Evolutionary conservation across 2,888 invertebrate species (phyloP), one percentile per base, ranked within the genome.

Genomic region (Spodoptera littoralis): DNA sequence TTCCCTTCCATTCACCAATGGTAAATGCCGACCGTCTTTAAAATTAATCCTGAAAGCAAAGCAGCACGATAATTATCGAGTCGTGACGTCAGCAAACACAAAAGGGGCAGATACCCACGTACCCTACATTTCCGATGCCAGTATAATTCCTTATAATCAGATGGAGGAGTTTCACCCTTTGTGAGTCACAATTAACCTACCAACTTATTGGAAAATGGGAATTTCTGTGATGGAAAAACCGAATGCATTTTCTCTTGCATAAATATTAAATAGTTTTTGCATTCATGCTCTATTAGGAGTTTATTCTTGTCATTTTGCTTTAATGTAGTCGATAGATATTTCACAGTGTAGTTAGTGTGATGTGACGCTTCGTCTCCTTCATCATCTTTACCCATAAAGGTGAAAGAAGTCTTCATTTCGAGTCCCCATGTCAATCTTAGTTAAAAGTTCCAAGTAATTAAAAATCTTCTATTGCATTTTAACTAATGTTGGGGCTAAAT

Each of bases 171-270:
- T 27, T 52, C 46, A 42, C 65, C 69, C 65, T 51, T 12, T 13
- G 18, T 69, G 69, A 69, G 24, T 71, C 69, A 65, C 22, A 55
- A 9, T 36, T 36, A 36, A 12, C 3, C 8, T 41, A 24, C 11
- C 22, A 4, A 42, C 11, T 44, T 24, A 42, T 36, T 44, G 36
- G 36, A 9, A 9, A 43, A 22, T 42, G n/a, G 2, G 45, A 36
- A 22, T 18, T 54, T 43, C 47, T 4, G 12, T 18, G 6, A 27
- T 12, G 60, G 45, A n/a, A 59, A 65, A 53, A 43, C 55, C 71
- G 47, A 41, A 9, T 51, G 18, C n/a, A 49, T 12, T 27, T 8
- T 36, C 36, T 51, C 13, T 24, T 44, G 11, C 1, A 4, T 1
- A 9, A 52, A 36, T 27, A 27, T 27, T 27, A 27, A 27, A 27